Base-by-base conservation (phyloP, 2,888 invertebrate species). In the Esperia sulphurella region DNA sequence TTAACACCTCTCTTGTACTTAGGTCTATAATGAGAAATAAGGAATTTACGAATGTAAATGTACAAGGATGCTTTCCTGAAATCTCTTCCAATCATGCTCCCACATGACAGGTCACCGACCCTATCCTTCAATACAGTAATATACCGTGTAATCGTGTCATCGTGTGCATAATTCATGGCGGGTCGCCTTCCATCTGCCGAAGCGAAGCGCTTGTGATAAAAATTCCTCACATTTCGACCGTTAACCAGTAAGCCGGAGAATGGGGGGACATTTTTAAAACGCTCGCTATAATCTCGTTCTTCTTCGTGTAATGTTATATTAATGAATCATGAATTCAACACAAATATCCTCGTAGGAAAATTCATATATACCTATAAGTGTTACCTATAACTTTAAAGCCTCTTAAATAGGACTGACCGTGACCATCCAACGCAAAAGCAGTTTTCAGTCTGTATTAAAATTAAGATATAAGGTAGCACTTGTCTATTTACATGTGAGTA, bases 141-240 rank as follows among this genome's bases (percentile, higher is more conserved):
- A 65, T 59, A 58, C 59, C 59, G 68, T 63, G 68, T 71, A 71
- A 68, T 65, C n/a, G 65, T 71, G 68, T 69, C 71, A 65, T 68
- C 59, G 59, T 63, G 75, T 78, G 72, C 79, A 85, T 86, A 79
- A 85, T 85, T 83, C 82, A 84, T 83, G 62, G 51, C 56, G 63
- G 51, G 58, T 53, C 62, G 61, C 53, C 59, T 68, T 52, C 67
- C 67, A 66, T 69, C 63, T 61, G 65, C 56, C 53, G 61, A 58
- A 55, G 21, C 21, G 21, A 21, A 21, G 21, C 21, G 58, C 61
- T 64, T 67, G 71, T 69, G 66, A 79, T 80, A 77, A 81, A 81
- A 83, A 83, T 75, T 78, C 78, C 72, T 60, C 58, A 64, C 75
- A 79, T 79, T 75, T 72, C 65, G 59, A 59, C 64, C 59, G 63